Percentiles rank a stretch among this genome's conserved stretches.
Evolutionary conservation across 2,113 vertebrate species (phyloP).

Genomic region (Mirounga angustirostris): DNA sequence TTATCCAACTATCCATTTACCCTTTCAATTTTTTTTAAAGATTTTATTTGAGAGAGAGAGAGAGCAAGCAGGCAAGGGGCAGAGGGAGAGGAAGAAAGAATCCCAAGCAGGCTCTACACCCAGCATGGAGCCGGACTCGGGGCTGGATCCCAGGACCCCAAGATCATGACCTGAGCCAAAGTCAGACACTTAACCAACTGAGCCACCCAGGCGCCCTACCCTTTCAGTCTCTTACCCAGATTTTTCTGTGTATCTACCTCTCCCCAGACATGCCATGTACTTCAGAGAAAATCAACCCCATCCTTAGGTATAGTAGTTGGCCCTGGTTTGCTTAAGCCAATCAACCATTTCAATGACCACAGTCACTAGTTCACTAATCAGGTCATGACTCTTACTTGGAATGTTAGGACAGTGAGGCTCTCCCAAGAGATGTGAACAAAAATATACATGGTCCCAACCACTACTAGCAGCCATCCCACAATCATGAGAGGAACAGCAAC

Average conservation of each 20-base stretch:
- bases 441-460: background rate
- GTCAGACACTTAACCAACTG: background rate
- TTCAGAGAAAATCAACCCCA: background rate
- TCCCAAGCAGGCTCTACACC: background rate
- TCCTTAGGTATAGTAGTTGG: background rate
- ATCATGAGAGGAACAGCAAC: background rate
- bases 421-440: background rate
- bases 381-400: background rate
- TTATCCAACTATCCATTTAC: background rate
- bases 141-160: background rate
- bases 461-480: background rate
- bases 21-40: background rate
- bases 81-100: background rate
- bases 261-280: background rate
- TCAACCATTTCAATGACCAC: background rate
- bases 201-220: background rate
- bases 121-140: background rate
- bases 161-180: background rate
- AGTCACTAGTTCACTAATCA: background rate
- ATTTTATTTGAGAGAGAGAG: background rate
- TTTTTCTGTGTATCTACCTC: background rate
- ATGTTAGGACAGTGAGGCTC: background rate
- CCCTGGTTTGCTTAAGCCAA: background rate
- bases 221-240: slow-evolving; percentile 9
- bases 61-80: background rate